Percentiles rank a stretch among this genome's conserved stretches.
Conservation (phyloP, 1,140 invertebrate genomes). For the Drosophila kurseongensis region DNA sequence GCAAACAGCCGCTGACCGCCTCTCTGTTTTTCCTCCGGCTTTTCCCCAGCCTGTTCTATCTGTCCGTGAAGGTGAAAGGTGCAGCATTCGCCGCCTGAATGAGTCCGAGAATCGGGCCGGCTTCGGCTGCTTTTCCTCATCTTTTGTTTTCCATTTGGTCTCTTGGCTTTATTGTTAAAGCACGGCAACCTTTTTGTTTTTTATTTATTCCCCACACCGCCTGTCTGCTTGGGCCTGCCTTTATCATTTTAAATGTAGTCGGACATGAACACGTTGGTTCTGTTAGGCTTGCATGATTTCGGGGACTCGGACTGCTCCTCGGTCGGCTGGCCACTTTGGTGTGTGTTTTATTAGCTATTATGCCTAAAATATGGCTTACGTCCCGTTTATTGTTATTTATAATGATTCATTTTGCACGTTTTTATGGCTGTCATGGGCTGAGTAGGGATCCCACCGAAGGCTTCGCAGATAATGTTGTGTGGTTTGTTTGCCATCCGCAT, state of each 20-base stretch:
- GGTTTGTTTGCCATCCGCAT: constrained; percentile 51
- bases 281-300: constrained; percentile 74
- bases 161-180: constrained; percentile 47
- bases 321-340: constrained; percentile 57
- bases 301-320: constrained; percentile 22
- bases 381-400: constrained; percentile 80
- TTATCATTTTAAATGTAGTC: constrained; percentile 76
- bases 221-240: constrained; percentile 53
- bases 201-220: constrained; percentile 20
- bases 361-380: constrained; percentile 78
- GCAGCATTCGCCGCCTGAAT: constrained; percentile 50
- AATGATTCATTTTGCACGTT: constrained; percentile 79
- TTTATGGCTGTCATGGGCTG: constrained; percentile 69
- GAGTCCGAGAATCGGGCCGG: constrained; percentile 39
- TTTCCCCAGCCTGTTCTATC: constrained; percentile 23
- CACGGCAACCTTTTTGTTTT: constrained; percentile 41
- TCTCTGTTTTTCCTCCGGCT: constrained; percentile 1
- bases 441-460: constrained; percentile 40
- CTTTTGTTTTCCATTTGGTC: constrained; percentile 47
- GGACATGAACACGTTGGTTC: constrained; percentile 67
- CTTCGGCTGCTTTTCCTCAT: constrained; percentile 28
- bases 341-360: constrained; percentile 81
- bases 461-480: constrained; percentile 45
- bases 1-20: constrained; percentile 59
- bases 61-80: constrained; percentile 52